Evolutionary conservation across 2,888 invertebrate genomes (phyloP).

Genomic region (Athripsodes cinereus): DNA sequence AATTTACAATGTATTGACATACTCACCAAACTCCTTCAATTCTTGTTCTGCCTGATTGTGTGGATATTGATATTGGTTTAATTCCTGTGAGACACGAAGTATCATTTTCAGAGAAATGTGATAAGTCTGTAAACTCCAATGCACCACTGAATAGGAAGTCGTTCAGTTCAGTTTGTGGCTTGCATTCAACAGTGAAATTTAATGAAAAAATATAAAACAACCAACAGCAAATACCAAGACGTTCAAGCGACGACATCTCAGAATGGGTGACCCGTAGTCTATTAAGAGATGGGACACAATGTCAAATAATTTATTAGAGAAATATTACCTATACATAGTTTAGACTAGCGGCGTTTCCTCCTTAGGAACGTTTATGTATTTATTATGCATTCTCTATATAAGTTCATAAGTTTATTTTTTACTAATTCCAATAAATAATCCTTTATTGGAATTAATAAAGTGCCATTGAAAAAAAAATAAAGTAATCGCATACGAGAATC

Average conservation of each 20-base stretch:
- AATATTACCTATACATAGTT: no score
- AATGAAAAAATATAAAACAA: neutral
- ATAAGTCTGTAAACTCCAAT: conserved; percentile 23
- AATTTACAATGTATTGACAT: no score
- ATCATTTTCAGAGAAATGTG: conserved; percentile 24
- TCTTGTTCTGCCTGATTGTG: conserved; percentile 13
- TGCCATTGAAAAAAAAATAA: no score
- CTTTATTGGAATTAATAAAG: no score
- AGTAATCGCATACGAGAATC: no score
- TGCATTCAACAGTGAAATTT: neutral
- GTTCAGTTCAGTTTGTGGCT: conserved; percentile 13
- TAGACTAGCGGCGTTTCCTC: no score
- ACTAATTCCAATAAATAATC: no score
- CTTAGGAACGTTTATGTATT: no score
- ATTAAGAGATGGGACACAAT: neutral
- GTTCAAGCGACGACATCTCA: neutral
- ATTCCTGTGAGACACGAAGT: conserved; percentile 21
- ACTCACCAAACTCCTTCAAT: conserved; percentile 23
- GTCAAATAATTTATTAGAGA: no score
- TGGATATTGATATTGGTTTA: conserved; percentile 13
- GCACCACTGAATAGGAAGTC: conserved; percentile 25
- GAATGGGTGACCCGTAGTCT: neutral
- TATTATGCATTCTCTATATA: no score
- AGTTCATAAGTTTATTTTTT: no score
- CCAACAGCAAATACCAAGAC: neutral